Conservation (phyloP, 2,113 vertebrate genomes). For the Meriones unguiculatus region DNA sequence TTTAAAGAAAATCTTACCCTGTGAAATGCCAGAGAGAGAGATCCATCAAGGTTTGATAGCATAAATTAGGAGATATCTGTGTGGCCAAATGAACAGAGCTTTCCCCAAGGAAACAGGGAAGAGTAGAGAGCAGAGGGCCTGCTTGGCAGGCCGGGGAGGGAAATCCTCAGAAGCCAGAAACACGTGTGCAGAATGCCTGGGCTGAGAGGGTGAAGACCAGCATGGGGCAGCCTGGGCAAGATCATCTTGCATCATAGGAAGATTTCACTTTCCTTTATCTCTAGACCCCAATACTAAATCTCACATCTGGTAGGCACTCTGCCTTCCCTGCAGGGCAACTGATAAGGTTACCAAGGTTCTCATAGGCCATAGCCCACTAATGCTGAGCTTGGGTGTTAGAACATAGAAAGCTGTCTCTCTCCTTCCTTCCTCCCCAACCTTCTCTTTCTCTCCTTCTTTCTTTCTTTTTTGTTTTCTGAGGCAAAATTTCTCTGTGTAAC, state of each 20-base stretch:
- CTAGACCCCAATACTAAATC: neutral
- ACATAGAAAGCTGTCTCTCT: neutral
- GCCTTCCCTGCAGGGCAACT: neutral
- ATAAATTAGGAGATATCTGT: neutral
- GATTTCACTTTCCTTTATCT: neutral
- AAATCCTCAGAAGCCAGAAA: neutral
- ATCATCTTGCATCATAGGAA: neutral
- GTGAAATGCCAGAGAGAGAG: neutral
- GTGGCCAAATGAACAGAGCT: neutral
- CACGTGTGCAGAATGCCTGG: neutral
- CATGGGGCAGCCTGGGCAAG: neutral
- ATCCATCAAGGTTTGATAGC: neutral
- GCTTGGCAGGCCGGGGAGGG: neutral
- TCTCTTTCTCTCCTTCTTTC: neutral
- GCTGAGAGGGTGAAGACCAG: neutral
- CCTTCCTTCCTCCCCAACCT: neutral
- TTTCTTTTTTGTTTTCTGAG: neutral
- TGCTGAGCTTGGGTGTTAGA: neutral
- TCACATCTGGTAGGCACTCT: neutral
- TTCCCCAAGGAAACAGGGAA: neutral
- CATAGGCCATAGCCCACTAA: neutral
- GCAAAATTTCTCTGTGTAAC: neutral
- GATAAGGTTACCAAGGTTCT: neutral
- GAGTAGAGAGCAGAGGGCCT: neutral
- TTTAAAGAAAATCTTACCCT: neutral